Conservation (phyloP, 2,888 invertebrate species). For the Rhingia rostrata region DNA sequence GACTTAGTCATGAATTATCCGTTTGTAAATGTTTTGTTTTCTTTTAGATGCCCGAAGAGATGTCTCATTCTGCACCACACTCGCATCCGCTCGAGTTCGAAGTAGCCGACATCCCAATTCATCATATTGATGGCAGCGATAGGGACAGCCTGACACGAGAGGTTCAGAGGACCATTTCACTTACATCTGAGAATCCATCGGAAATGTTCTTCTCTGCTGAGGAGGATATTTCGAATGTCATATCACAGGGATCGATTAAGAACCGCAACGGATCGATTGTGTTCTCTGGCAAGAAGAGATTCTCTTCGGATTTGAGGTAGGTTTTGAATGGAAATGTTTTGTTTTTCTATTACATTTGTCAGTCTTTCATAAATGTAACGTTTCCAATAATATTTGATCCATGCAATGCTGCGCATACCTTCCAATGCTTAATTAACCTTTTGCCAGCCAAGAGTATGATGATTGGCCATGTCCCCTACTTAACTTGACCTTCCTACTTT, state of each 20-base stretch:
- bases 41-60: conserved; percentile 81
- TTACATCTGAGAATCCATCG: conserved; percentile 94
- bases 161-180: conserved; percentile 91
- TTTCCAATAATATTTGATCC: no score
- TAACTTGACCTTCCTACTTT: no score
- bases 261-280: conserved; percentile 81
- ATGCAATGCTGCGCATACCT: no score
- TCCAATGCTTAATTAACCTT: no score
- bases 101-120: conserved; percentile 81
- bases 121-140: conserved; percentile 75
- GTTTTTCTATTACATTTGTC: no score
- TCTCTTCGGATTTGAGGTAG: conserved; percentile 82
- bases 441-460: no score
- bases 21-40: conserved; percentile 14
- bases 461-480: no score
- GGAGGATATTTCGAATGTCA: conserved; percentile 87
- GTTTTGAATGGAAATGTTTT: conserved; percentile 5
- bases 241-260: conserved; percentile 81
- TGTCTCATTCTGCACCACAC: conserved; percentile 83
- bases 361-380: not conserved
- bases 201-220: conserved; percentile 97
- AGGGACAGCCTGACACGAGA: conserved; percentile 81
- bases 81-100: conserved; percentile 82
- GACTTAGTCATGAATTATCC: not conserved
- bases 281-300: conserved; percentile 82